Conservation (phyloP, 1,140 invertebrate genomes). For the Halyomorpha halys region DNA sequence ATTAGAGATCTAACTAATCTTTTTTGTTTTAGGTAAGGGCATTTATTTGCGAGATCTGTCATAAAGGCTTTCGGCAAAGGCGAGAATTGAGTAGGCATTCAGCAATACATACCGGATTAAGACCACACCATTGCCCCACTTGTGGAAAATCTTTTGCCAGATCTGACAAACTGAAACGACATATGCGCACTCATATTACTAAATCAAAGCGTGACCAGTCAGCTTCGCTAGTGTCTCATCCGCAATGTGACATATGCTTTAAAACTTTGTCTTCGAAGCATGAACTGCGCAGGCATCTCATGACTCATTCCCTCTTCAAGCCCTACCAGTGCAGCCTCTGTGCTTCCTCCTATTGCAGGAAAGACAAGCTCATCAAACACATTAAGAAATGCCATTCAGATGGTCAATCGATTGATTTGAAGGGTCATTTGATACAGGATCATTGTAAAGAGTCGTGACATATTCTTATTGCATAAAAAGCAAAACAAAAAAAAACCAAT, state of each 20-base stretch:
- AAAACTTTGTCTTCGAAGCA: constrained; percentile 20
- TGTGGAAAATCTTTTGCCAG: constrained; percentile 40
- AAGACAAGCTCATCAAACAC: constrained; percentile 24
- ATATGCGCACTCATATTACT: constrained; percentile 13
- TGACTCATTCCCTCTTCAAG: constrained; percentile 18
- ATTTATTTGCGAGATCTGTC: constrained; percentile 24
- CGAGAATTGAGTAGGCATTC: constrained; percentile 31
- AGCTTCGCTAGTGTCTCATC: not conserved
- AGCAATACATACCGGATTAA: constrained; percentile 42
- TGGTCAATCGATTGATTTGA: no score
- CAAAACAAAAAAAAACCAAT: no score
- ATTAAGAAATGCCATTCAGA: constrained; percentile 17
- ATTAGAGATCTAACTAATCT: no score
- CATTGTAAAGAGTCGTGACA: no score
- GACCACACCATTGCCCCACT: constrained; percentile 43
- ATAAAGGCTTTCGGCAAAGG: constrained; percentile 37
- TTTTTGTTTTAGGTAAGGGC: not conserved
- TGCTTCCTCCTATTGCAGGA: constrained; percentile 16
- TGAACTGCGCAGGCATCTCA: constrained; percentile 20
- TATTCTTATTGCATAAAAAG: no score
- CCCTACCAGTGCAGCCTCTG: constrained; percentile 23
- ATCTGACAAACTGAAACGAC: constrained; percentile 22
- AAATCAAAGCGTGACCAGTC: not conserved
- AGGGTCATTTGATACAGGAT: no score
- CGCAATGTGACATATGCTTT: constrained; percentile 19